These are phyloP conservation scores for Pollicipes pollicipes DNA, from an alignment of 1,140 invertebrate species.

Conservation along the genomic window DNA sequence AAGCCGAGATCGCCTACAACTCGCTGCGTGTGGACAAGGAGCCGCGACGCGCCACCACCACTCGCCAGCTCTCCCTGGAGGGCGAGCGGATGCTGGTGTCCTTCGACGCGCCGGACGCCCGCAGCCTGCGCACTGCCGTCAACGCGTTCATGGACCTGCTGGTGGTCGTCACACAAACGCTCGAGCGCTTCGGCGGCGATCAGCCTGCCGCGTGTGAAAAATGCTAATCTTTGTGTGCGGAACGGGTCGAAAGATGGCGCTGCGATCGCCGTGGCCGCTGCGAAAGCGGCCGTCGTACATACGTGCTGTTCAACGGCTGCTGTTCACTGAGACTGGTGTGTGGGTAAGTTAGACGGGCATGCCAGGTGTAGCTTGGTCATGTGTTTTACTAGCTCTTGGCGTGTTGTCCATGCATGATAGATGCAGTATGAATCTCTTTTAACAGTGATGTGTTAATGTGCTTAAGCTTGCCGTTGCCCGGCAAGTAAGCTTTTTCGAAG, in stretches of 20 bases:
- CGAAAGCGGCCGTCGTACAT: neutral
- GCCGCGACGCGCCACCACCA: conserved; percentile 26
- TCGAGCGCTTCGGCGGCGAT: neutral
- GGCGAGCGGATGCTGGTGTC: neutral
- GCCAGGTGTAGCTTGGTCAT: too few species aligned
- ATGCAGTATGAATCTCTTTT: too few species aligned
- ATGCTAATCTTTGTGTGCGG: neutral
- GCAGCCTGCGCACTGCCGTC: neutral
- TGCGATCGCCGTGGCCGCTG: neutral
- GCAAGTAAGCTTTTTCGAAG: too few species aligned
- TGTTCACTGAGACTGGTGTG: neutral
- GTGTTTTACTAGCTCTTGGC: too few species aligned
- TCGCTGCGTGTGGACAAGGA: conserved; percentile 54
- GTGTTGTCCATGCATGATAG: too few species aligned
- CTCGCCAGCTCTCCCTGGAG: neutral
- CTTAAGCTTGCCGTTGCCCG: too few species aligned
- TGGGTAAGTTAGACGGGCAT: too few species aligned
- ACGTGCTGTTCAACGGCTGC: too few species aligned
- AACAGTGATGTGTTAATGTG: too few species aligned
- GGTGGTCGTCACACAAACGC: neutral
- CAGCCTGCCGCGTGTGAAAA: neutral
- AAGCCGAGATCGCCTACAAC: conserved; percentile 52
- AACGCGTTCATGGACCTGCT: neutral
- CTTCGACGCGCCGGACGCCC: neutral
- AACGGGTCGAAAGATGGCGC: neutral